Conservation (phyloP, 2,888 invertebrate genomes). For the Eudemis profundana region DNA sequence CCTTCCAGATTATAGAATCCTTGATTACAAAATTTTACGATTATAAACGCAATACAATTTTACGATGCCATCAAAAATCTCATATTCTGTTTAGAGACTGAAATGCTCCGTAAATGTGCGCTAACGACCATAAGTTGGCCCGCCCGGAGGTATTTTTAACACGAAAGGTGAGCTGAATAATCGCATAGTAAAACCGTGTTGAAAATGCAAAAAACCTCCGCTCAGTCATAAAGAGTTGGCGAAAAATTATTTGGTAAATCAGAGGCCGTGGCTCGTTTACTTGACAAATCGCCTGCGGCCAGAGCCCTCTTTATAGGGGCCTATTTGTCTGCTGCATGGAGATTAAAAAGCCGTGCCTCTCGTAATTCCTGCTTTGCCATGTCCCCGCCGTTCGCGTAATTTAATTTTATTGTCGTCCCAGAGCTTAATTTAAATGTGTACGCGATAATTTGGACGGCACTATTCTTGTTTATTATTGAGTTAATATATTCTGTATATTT, state of each 20-base stretch:
- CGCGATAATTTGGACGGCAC: constrained; percentile 42
- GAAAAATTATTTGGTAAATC: constrained; percentile 49
- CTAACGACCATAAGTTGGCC: not conserved
- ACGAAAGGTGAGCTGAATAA: constrained; percentile 20
- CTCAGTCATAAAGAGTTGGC: constrained; percentile 40
- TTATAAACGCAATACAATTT: constrained; percentile 41
- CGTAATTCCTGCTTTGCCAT: constrained; percentile 47
- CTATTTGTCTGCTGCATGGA: constrained; percentile 49
- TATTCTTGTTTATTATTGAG: constrained; percentile 43
- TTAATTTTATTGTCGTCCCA: constrained; percentile 48
- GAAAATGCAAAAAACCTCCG: constrained; percentile 35
- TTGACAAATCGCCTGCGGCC: constrained; percentile 49
- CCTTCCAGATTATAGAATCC: constrained; percentile 32
- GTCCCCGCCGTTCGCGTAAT: constrained; percentile 46
- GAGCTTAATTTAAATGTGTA: constrained; percentile 48
- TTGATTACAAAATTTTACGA: constrained; percentile 39
- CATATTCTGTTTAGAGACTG: constrained; percentile 26
- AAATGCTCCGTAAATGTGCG: constrained; percentile 16
- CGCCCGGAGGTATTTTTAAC: constrained; percentile 10
- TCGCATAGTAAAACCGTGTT: constrained; percentile 31
- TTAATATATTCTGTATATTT: constrained; percentile 44
- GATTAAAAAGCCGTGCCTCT: constrained; percentile 50
- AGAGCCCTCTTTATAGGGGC: constrained; percentile 47
- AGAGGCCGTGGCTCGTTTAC: constrained; percentile 46
- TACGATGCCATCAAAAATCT: constrained; percentile 38